These are phyloP conservation scores for Hermetia illucens DNA, from an alignment of 1,140 invertebrate genomes.

Conservation along the genomic window DNA sequence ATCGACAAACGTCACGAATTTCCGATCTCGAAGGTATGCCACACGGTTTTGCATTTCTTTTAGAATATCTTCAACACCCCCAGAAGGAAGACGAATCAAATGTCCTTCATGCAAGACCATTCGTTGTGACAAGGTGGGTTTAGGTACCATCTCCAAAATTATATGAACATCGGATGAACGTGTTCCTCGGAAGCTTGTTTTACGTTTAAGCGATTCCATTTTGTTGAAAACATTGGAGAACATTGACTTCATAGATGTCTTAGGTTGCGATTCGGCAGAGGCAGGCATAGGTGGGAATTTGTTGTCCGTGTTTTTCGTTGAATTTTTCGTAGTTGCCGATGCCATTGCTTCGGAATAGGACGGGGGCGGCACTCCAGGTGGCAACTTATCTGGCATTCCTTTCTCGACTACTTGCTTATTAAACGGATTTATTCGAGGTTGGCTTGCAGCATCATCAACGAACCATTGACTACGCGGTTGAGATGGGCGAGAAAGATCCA, in stretches of 20 bases:
- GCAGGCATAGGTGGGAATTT: too few species aligned
- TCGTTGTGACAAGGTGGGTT: slow-evolving; percentile 18
- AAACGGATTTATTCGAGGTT: slow-evolving; percentile 6
- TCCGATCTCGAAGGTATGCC: slow-evolving; percentile 35
- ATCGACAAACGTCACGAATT: slow-evolving; percentile 37
- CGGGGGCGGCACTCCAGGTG: not conserved
- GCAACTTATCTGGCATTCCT: too few species aligned
- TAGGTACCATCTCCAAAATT: slow-evolving; percentile 24
- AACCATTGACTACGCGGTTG: slow-evolving; percentile 26
- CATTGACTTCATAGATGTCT: slow-evolving; percentile 2
- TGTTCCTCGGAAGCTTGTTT: slow-evolving; percentile 17
- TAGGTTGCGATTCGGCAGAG: not conserved
- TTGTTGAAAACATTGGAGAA: slow-evolving; percentile 17
- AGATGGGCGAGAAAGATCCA: slow-evolving; percentile 14
- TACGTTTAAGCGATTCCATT: slow-evolving; percentile 22
- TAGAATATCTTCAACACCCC: slow-evolving; percentile 35
- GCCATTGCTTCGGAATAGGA: slow-evolving; percentile 4
- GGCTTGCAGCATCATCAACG: slow-evolving; percentile 9
- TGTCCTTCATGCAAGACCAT: slow-evolving; percentile 25
- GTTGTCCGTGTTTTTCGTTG: not conserved
- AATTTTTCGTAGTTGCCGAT: not conserved
- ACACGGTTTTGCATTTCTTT: slow-evolving; percentile 37
- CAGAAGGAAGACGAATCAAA: slow-evolving; percentile 26
- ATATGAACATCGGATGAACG: slow-evolving; percentile 12
- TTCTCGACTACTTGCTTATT: slow-evolving; percentile 14